Conservation (phyloP, 2,888 invertebrate genomes). For the Diaperis boleti region DNA sequence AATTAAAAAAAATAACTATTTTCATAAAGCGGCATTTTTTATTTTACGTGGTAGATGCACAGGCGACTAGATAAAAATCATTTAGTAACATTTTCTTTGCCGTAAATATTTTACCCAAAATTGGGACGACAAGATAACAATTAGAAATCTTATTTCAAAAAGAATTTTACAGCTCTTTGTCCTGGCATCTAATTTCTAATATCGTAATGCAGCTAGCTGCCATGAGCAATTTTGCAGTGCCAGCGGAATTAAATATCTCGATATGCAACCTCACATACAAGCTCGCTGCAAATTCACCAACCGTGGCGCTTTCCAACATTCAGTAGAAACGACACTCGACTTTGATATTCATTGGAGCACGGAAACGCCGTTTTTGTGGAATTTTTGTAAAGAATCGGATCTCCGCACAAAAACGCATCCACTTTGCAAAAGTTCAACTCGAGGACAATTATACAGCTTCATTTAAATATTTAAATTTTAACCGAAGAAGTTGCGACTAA, state of each 20-base stretch:
- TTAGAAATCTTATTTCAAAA: too few relatives aligned
- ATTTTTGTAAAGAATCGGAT: background rate
- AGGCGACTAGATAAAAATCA: too few relatives aligned
- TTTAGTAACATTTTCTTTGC: too few relatives aligned
- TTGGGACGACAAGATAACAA: too few relatives aligned
- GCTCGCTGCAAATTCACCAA: constrained; percentile 10
- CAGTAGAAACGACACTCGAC: constrained; percentile 1
- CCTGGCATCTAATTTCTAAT: background rate
- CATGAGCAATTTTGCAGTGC: background rate
- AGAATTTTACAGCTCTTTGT: background rate
- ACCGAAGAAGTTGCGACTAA: too few relatives aligned
- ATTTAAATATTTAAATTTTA: constrained; percentile 37
- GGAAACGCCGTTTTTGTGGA: constrained; percentile 4
- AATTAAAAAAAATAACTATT: too few relatives aligned
- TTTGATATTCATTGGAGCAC: constrained; percentile 9
- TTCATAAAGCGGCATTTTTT: too few relatives aligned
- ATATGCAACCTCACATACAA: constrained; percentile 24
- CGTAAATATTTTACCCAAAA: too few relatives aligned
- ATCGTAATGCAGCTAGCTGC: background rate
- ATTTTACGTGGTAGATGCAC: too few relatives aligned
- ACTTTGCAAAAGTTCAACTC: background rate
- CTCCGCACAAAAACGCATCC: background rate
- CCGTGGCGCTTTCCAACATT: constrained; percentile 1
- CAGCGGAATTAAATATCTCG: constrained; percentile 1
- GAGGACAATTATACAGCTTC: constrained; percentile 23